Evolutionary conservation across 2,888 invertebrate species (phyloP), one percentile per base, ranked within the genome.

Genomic region (Gymnocheta viridis): DNA sequence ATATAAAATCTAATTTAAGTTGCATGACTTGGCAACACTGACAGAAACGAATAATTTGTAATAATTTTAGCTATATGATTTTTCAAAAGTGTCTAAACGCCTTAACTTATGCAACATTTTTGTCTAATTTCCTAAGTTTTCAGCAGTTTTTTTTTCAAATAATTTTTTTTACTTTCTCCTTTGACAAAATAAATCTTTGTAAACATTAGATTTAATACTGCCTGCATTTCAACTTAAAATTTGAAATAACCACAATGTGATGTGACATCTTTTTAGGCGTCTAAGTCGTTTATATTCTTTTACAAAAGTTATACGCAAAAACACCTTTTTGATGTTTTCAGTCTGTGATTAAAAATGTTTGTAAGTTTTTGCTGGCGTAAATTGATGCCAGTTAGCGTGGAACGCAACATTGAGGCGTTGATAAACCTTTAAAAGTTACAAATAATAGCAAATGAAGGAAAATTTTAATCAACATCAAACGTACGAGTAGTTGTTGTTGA

Each of bases 301-400:
- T 47, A 9, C 24, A 19, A 27, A 56, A 69, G 69, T 41, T 29
- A 56, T 32, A n/a, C 10, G 27, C 67, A 54, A 38, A 62, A 64
- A 83, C 76, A 83, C 83, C 83, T 83, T 83, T 83, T 83, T 67
- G 80, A 80, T 83, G 83, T 83, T 83, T 67, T 62, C 51, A 7
- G 58, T 76, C 60, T 67, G 51, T 83, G 54, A 83, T 80, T 80
- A 76, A 80, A 80, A 80, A 38, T 72, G 51, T 60, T 24, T 66
- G 51, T 19, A 69, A 74, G 51, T 81, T 66, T 60, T 5, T 41
- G 74, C 62, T 62, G 60, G 67, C 67, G 81, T 44, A 81, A 81
- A 81, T 69, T 81, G 67, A 81, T 81, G 67, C 81, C 72, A 73
- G 62, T 49, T 29, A 54, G 72, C 72, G 49, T 56, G 58, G 7